Base-by-base conservation (phyloP, 2,888 invertebrate species). In the Sesamia inferens region DNA sequence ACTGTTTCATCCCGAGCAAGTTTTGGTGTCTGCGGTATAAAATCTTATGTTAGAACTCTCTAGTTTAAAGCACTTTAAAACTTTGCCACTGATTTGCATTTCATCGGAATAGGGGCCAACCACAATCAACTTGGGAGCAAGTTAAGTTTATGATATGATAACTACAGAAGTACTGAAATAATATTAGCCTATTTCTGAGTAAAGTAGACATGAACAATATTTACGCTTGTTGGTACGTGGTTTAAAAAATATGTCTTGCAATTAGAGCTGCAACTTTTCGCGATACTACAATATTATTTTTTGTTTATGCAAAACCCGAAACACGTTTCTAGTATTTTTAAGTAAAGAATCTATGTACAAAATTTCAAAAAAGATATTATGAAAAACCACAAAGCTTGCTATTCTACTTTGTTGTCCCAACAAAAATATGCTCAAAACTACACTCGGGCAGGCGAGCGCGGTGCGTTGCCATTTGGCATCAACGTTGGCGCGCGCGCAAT, bases 1-100 rank as follows among this genome's bases (percentile, higher is more conserved):
- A 63, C 48, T 55, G 58, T 48, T 73, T 71, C 5, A 44, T 64
- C 24, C 14, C 11, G 13, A 58, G 16, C 14, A 68, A 48, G 48
- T 67, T 68, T 71, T 47, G 24, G 64, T 71, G 22, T 31, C 31
- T 68, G 59, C 39, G 79, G 24, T 47, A 67, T 51, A 77, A 78
- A 75, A 62, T n/a, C n/a, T 47, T 66, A 48, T 19, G 24, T 51
- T n/a, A 19, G 19, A 79, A 66, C 19, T 44, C 47, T 57, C n/a
- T 54, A 57, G 39, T n/a, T 64, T 64, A 16, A 16, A 58, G 16
- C 16, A 7, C 31, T 54, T 63, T 3, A 70, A 51, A 76, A 71
- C n/a, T 64, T 47, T n/a, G 5, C 14, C n/a, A 24, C 11, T 19
- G 19, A 78, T 78, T 75, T 57, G 31, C 31, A 62, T 75, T 69